phyloP scores from a whole-genome alignment of 2,888 invertebrate species.

The Gisinianus flammeolus region DNA sequence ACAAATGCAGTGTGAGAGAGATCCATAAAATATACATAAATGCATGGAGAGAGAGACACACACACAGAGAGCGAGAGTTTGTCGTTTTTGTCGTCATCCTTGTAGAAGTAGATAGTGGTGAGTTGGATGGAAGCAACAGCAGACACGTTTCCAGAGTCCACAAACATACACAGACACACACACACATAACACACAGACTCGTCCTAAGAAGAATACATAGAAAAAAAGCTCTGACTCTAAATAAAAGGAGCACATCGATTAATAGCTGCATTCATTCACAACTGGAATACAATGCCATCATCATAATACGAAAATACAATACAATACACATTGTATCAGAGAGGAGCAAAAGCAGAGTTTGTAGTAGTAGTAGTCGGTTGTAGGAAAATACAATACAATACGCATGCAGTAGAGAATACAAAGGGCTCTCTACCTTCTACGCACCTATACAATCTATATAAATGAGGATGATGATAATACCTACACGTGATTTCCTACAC shows the following conservation, averaged over 20 bases:
- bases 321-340: conserved; percentile 33
- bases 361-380: conserved; percentile 22
- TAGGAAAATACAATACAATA: conserved; percentile 38
- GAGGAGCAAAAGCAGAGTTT: conserved; percentile 21
- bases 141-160: no score
- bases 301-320: conserved; percentile 38
- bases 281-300: conserved; percentile 31
- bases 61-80: conserved; percentile 7
- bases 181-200: neutral
- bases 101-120: no score
- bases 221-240: conserved; percentile 35
- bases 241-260: conserved; percentile 39
- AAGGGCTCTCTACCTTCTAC: conserved; percentile 29
- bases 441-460: conserved; percentile 25
- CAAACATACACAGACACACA: no score
- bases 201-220: conserved; percentile 1
- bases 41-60: neutral
- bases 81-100: no score
- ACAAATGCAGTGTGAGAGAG: conserved; percentile 1
- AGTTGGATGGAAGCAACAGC: no score
- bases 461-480: no score
- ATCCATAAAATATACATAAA: conserved; percentile 19
- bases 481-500: no score
- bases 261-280: conserved; percentile 37
- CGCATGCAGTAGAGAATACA: conserved; percentile 35